These are phyloP conservation scores for Pantelozetes paolii DNA, from an alignment of 2,888 invertebrate genomes.

Conservation along the genomic window DNA sequence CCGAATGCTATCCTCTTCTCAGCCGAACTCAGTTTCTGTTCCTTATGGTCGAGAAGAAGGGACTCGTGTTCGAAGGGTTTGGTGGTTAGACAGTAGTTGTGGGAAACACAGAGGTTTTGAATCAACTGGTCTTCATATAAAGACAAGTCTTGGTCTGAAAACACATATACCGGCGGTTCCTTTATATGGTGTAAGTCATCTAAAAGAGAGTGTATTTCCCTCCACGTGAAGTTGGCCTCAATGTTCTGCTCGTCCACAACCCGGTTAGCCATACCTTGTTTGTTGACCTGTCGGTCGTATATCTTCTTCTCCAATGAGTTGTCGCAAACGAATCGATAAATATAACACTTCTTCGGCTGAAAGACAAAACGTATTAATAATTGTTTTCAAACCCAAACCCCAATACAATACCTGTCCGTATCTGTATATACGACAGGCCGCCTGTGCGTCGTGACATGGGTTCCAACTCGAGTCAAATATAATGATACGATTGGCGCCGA, in stretches of 20 bases:
- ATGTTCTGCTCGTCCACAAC: conserved; percentile 98
- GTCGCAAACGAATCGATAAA: conserved; percentile 94
- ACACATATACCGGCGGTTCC: conserved; percentile 68
- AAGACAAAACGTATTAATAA: not conserved
- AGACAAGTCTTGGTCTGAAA: conserved; percentile 61
- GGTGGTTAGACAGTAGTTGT: conserved; percentile 35
- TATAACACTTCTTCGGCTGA: conserved; percentile 87
- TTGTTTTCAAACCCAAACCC: too few species aligned
- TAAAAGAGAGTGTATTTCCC: conserved; percentile 62
- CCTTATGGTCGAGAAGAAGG: conserved; percentile 84
- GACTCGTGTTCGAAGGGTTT: conserved; percentile 94
- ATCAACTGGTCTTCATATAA: conserved; percentile 49
- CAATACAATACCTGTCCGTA: conserved; percentile 69
- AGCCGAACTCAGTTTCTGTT: conserved; percentile 84
- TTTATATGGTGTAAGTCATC: conserved; percentile 77
- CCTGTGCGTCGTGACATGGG: conserved; percentile 97
- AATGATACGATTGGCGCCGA: conserved; percentile 93
- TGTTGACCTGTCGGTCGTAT: conserved; percentile 95
- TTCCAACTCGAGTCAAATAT: conserved; percentile 99
- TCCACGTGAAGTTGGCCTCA: conserved; percentile 64
- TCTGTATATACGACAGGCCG: conserved; percentile 94
- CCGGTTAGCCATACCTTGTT: conserved; percentile 74
- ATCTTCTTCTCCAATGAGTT: conserved; percentile 96
- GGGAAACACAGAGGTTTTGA: conserved; percentile 33
- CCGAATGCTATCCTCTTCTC: conserved; percentile 89